phyloP scores from a whole-genome alignment of 2,797 vertebrate species.

The Spheniscus humboldti region DNA sequence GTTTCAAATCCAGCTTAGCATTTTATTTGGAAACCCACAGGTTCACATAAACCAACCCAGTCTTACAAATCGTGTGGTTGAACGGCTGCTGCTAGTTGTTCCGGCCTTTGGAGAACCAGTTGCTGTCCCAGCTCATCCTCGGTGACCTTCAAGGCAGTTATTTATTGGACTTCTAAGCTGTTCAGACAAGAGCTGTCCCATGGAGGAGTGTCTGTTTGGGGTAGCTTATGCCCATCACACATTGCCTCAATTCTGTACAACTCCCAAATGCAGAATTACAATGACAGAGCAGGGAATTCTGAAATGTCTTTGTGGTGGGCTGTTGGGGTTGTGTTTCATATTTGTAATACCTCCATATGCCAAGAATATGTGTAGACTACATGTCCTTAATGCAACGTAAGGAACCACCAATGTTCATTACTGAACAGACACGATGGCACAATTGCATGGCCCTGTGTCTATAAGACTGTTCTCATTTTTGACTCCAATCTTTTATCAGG shows the following conservation, averaged over 20 bases:
- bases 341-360: background rate
- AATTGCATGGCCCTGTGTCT: background rate
- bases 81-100: background rate
- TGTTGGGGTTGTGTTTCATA: background rate
- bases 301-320: background rate
- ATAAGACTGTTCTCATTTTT: background rate
- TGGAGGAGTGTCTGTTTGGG: background rate
- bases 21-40: background rate
- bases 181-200: background rate
- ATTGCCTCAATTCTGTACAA: background rate
- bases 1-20: background rate
- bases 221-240: background rate
- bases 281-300: background rate
- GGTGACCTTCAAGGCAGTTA: background rate
- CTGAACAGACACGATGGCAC: accelerated
- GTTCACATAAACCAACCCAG: background rate
- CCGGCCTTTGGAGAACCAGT: background rate
- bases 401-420: background rate
- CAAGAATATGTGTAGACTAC: background rate
- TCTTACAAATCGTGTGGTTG: background rate
- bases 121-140: accelerated
- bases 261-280: background rate
- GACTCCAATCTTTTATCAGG: background rate
- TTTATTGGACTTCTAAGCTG: background rate
- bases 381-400: background rate